Evolutionary conservation across 2,888 invertebrate species (phyloP).

Genomic region (Marasmarcha lunaedactyla): DNA sequence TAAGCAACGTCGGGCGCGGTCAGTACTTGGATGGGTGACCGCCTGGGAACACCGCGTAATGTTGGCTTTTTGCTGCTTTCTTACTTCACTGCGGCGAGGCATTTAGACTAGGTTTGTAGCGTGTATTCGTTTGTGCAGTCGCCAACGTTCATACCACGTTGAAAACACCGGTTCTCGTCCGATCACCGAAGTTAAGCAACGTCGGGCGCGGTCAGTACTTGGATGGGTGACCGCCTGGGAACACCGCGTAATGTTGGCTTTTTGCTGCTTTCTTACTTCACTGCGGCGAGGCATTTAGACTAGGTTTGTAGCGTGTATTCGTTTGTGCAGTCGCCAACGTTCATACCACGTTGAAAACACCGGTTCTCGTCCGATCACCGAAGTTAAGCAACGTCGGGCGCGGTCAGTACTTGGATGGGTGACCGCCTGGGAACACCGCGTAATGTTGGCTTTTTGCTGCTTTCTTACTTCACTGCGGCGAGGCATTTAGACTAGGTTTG

Average conservation of each 20-base stretch:
- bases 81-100: too few relatives aligned
- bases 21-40: constrained; percentile 65
- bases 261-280: too few relatives aligned
- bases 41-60: constrained; percentile 52
- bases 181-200: constrained; percentile 65
- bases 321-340: too few relatives aligned
- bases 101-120: too few relatives aligned
- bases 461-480: too few relatives aligned
- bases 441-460: constrained; percentile 38
- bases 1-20: constrained; percentile 61
- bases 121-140: too few relatives aligned
- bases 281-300: too few relatives aligned
- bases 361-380: constrained; percentile 64
- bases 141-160: constrained; percentile 34
- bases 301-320: too few relatives aligned
- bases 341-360: constrained; percentile 34
- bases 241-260: constrained; percentile 48
- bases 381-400: constrained; percentile 63
- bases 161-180: constrained; percentile 52
- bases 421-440: constrained; percentile 57
- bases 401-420: constrained; percentile 64
- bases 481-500: too few relatives aligned
- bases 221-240: constrained; percentile 62
- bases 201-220: constrained; percentile 63
- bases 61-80: constrained; percentile 36